These are phyloP conservation scores for Saimiri boliviensis DNA, from an alignment of 2,113 vertebrate genomes.

Conservation along the genomic window DNA sequence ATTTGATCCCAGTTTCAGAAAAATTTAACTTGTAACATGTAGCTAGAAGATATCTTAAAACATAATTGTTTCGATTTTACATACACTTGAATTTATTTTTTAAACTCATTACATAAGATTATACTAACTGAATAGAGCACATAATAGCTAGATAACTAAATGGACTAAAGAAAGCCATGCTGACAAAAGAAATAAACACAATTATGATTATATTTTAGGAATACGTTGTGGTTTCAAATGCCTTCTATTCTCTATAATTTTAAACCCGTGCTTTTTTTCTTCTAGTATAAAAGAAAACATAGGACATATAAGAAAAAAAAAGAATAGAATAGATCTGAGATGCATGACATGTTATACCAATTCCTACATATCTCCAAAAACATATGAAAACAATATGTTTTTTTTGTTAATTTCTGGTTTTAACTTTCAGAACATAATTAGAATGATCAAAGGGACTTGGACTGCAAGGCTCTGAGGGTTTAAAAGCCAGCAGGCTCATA, in stretches of 20 bases:
- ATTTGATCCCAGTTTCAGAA: conserved; percentile 9
- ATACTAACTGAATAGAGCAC: neutral
- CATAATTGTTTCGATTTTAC: neutral
- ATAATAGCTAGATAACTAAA: neutral
- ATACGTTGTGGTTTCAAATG: neutral
- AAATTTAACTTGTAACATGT: neutral
- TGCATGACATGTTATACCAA: neutral
- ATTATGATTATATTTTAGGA: neutral
- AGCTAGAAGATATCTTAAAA: conserved; percentile 31
- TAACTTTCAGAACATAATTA: conserved; percentile 34
- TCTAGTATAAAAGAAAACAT: neutral
- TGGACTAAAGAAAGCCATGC: neutral
- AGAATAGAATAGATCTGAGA: conserved; percentile 5
- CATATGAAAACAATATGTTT: conserved; percentile 9
- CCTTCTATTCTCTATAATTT: neutral
- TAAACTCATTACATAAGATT: neutral
- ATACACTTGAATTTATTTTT: conserved; percentile 18
- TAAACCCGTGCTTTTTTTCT: neutral
- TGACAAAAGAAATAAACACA: neutral
- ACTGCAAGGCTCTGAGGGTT: neutral
- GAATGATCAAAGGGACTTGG: conserved; percentile 53
- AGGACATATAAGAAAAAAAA: neutral
- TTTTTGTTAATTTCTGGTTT: conserved; percentile 15
- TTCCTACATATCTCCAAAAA: neutral
- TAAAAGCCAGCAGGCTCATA: conserved; percentile 9